phyloP scores from a whole-genome alignment of 1,140 invertebrate species.

The Psix sp. region DNA sequence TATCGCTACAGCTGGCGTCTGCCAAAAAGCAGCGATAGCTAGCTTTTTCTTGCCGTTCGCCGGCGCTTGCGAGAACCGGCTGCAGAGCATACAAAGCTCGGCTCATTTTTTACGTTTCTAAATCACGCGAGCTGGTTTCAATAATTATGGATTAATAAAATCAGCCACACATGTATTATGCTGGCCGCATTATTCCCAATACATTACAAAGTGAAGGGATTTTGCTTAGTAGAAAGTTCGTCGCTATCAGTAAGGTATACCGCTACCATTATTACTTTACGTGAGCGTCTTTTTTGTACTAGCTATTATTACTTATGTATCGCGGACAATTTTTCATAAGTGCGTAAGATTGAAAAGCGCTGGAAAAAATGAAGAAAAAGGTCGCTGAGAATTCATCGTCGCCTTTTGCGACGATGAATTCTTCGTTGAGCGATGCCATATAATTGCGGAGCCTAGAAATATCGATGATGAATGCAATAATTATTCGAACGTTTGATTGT shows the following conservation, averaged over 20 bases:
- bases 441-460: constrained; percentile 14
- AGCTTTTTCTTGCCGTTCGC: not conserved
- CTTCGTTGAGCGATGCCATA: not conserved
- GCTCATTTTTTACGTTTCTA: constrained; percentile 5
- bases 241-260: constrained; percentile 54
- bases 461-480: constrained; percentile 28
- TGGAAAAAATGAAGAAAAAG: constrained; percentile 1
- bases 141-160: constrained; percentile 58
- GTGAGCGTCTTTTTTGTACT: constrained; percentile 54
- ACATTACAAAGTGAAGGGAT: constrained; percentile 60
- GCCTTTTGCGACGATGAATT: too few species aligned
- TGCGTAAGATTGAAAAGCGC: constrained; percentile 9
- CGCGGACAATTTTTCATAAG: constrained; percentile 54
- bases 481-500: constrained; percentile 23
- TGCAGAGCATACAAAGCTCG: constrained; percentile 1
- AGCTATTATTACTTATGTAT: constrained; percentile 55
- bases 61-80: not conserved
- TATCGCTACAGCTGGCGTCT: constrained; percentile 5
- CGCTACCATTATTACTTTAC: constrained; percentile 59
- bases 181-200: constrained; percentile 44
- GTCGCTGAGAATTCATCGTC: too few species aligned
- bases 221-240: constrained; percentile 59
- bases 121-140: constrained; percentile 37
- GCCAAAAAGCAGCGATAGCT: constrained; percentile 9
- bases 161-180: constrained; percentile 44